Evolutionary conservation across 23 tunicate species (phyloP), one percentile per base, ranked within the genome.

Genomic region (Botrylloides violaceus): DNA sequence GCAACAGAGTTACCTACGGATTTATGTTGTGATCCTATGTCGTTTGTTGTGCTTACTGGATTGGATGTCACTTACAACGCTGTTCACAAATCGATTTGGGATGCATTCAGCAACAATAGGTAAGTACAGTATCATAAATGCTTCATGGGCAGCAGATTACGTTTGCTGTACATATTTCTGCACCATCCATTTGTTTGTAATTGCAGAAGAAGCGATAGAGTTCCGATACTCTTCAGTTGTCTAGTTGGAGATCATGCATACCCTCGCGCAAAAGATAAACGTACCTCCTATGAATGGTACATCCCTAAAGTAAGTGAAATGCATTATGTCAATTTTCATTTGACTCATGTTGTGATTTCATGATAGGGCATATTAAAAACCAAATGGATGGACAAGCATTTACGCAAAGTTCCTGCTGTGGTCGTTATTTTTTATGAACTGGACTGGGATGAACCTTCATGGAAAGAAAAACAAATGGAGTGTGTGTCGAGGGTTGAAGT

Each of bases 201-300:
- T n/a, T n/a, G 3, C 71, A 77, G 96, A 33, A 75, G 88, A 26
- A 22, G 36, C 27, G 84, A 82, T 38, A 60, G 96, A 31, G 60
- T 88, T 49, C 80, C 76, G 31, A 33, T 88, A 23, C 60, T 77
- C 1, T 81, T 88, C 59, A 72, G 83, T 22, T 88, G 88, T 60
- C 76, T 88, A 0, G 84, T 81, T 31, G 96, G 96, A 26, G 96
- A 88, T 70, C 96, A 88, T 61, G 66, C 77, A 4, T 88, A 77
- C 50, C 96, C 96, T 55, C 61, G 59, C 49, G 43, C 76, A 34
- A 88, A 88, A 58, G 60, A 81, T n/a, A 88, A 77, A 37, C 71
- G 96, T 29, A 77, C 87, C 37, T 88, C 96, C 0, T 88, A 88
- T 78, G 96, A 88, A 29, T 88, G 96, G 96, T 88, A 88, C 36